These are phyloP conservation scores for Oreortyx pictus DNA, from an alignment of 2,797 vertebrate genomes.

Conservation along the genomic window DNA sequence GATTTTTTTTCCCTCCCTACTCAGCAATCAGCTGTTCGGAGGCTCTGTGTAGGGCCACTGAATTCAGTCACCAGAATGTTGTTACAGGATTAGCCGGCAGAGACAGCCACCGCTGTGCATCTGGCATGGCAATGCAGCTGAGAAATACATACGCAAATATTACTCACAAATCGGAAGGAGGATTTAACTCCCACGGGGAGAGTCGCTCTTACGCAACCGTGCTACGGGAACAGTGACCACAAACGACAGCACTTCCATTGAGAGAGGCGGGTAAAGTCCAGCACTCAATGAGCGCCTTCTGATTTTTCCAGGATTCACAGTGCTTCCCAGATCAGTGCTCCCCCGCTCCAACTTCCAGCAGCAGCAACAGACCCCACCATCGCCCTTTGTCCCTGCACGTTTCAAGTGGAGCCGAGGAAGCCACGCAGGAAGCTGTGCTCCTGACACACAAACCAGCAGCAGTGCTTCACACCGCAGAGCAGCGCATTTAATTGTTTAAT, in stretches of 20 bases:
- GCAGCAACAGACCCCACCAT: slow-evolving; percentile 3
- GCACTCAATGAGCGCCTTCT: not conserved
- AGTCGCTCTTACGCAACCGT: not conserved
- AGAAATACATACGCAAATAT: slow-evolving; percentile 14
- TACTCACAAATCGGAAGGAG: not conserved
- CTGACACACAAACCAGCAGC: slow-evolving; percentile 39
- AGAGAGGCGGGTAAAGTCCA: not conserved
- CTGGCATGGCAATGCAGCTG: not conserved
- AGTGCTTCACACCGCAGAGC: not conserved
- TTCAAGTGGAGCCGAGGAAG: slow-evolving; percentile 14
- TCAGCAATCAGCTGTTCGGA: slow-evolving; percentile 82
- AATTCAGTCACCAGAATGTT: slow-evolving; percentile 64
- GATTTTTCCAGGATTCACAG: not conserved
- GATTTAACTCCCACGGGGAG: not conserved
- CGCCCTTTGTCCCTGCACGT: not conserved
- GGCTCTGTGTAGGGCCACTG: slow-evolving; percentile 72
- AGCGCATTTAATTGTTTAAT: not conserved
- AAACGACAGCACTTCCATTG: slow-evolving; percentile 8
- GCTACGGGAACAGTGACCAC: not conserved
- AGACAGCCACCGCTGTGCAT: slow-evolving; percentile 25
- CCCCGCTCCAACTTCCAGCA: not conserved
- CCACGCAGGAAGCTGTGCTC: not conserved
- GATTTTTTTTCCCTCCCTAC: slow-evolving; percentile 72
- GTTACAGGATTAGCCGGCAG: slow-evolving; percentile 61
- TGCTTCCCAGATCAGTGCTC: not conserved